Conservation (phyloP, 2,797 vertebrate species). For the Myripristis murdjan region DNA sequence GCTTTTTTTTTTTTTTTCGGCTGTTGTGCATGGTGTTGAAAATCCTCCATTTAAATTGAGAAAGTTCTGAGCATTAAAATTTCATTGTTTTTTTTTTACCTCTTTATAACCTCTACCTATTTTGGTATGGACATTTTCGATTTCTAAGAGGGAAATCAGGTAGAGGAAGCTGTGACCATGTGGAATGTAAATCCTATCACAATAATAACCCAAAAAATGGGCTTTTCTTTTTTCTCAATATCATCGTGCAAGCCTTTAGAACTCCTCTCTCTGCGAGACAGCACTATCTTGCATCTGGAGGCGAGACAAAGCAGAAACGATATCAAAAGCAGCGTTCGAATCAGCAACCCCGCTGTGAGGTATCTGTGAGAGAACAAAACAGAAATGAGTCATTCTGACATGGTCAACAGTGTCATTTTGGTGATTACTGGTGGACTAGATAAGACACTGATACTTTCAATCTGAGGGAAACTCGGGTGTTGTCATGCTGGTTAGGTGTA, state of each 20-base stretch:
- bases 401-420: constrained; percentile 39
- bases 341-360: constrained; percentile 10
- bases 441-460: constrained; percentile 11
- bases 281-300: not conserved
- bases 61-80: not conserved
- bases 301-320: not conserved
- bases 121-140: not conserved
- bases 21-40: too few relatives aligned
- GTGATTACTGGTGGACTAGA: constrained; percentile 21
- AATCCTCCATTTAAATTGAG: too few relatives aligned
- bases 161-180: not conserved
- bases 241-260: not conserved
- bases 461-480: constrained; percentile 14
- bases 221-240: too few relatives aligned
- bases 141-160: not conserved
- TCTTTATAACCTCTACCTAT: too few relatives aligned
- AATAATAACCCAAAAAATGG: too few relatives aligned
- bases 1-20: not conserved
- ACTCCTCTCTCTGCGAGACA: constrained; percentile 15
- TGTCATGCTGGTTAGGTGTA: not conserved
- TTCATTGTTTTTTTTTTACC: not conserved
- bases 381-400: constrained; percentile 35
- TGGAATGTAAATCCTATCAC: not conserved
- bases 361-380: constrained; percentile 22
- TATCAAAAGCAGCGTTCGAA: constrained; percentile 31